Evolutionary conservation across 2,797 vertebrate genomes (phyloP), one percentile per base, ranked within the genome.

Genomic region (Mus caroli): DNA sequence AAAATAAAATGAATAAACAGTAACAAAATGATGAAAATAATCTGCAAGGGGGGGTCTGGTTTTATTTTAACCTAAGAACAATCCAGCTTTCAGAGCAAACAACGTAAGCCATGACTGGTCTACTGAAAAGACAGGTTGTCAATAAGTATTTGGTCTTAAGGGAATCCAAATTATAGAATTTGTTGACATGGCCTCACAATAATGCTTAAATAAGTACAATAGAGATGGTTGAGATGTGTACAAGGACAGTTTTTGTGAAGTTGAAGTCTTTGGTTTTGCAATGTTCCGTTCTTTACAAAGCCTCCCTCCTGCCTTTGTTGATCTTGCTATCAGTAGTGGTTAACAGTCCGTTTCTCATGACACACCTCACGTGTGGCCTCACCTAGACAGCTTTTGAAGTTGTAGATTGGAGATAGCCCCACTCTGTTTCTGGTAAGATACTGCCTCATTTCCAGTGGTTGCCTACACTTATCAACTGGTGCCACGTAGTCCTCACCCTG

Each of bases 211-310:
- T 86, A 89, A 26, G 85, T 85, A 85, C 64, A 7, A 34, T 93
- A 9, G 22, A 87, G 50, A 40, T 80, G 52, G 20, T 87, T 83
- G 40, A 85, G 26, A 40, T 92, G 31, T 88, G 15, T 85, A 93
- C 60, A 85, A 28, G 24, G 93, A 22, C 62, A 58, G 10, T 84
- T 31, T 88, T 88, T 92, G 71, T 93, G n/a, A 43, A 86, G 76
- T 88, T 88, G 13, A 24, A 89, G n/a, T 92, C 60, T 75, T 95
- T 17, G 60, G 67, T 92, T 93, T 94, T 88, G 50, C 94, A 92
- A 80, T 58, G 24, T 75, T 15, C 50, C 54, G 69, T 90, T 84
- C 94, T 54, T 95, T 88, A 80, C 34, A 71, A 71, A 37, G 69
- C 37, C 37, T 20, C 5, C 31, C 19, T 60, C 62, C 37, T 7